These are phyloP conservation scores for Vespertilio murinus DNA, from an alignment of 2,797 vertebrate species.

Conservation along the genomic window DNA sequence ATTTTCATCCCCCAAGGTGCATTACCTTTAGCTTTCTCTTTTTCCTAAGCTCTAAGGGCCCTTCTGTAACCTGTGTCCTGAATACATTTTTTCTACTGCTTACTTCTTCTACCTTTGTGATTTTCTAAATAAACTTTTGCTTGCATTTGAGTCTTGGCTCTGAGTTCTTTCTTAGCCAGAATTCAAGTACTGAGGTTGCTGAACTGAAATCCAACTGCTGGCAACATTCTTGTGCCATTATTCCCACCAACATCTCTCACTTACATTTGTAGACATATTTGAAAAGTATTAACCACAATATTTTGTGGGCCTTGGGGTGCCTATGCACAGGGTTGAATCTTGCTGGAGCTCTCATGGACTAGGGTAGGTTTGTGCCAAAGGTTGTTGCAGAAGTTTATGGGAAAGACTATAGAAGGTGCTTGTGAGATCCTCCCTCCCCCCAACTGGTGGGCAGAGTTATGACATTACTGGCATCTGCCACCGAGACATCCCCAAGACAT, in stretches of 20 bases:
- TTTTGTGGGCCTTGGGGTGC: not conserved
- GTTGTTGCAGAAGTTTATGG: not conserved
- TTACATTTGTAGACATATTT: not conserved
- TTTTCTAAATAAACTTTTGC: not conserved
- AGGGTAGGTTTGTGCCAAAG: not conserved
- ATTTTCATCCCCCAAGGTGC: not conserved
- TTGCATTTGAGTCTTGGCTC: not conserved
- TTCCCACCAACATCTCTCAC: not conserved
- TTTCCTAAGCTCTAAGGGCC: not conserved
- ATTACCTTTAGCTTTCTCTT: not conserved
- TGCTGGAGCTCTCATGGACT: not conserved
- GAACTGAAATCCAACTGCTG: not conserved
- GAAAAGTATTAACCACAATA: not conserved
- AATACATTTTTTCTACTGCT: too few species aligned
- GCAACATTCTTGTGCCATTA: not conserved
- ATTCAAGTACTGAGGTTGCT: not conserved
- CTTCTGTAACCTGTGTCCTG: not conserved
- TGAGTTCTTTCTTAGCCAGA: not conserved
- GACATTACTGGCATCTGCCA: too few species aligned
- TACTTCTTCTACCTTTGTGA: not conserved
- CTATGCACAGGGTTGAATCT: not conserved
- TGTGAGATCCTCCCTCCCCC: not conserved
- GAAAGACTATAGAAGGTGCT: not conserved
- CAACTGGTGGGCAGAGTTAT: too few species aligned
- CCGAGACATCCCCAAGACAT: too few species aligned